Base-by-base conservation (phyloP, 2,888 invertebrate species). In the Cerastis leucographa region DNA sequence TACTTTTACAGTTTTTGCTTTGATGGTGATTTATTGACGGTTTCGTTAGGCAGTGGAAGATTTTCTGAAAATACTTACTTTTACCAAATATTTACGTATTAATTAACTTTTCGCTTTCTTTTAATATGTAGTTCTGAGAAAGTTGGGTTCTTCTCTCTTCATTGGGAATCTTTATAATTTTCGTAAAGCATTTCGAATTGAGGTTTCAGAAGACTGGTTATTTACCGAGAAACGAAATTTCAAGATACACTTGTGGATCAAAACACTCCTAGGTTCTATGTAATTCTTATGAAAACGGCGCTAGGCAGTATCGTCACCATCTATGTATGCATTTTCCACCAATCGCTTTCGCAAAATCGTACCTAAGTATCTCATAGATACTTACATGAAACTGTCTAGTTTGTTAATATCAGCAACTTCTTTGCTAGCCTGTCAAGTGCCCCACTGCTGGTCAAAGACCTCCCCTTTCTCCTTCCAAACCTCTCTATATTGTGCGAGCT, bases 1-100 rank as follows among this genome's bases (percentile, higher is more conserved):
- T 59, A 35, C 51, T 71, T 79, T 64, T 42, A 59, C 51, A 35
- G 51, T 46, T 62, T 67, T 56, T 61, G 64, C 19, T 66, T 83
- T 46, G n/a, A 64, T 46, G 0, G 49, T 9, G 35, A 78, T 78
- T 78, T 44, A 78, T 51, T 69, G 59, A 17, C 64, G 62, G 40
- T 62, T 71, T 74, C 35, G n/a, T 42, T 49, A 14, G 12, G 8
- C 29, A 17, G 35, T 35, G 6, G n/a, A 49, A 25, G n/a, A 11
- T 74, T 44, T 17, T 2, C 17, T 40, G 19, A 64, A 5, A 22
- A 17, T 25, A 42, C n/a, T 64, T 42, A 9, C 8, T 25, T 42
- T 64, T 14, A 42, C 7, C 7, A n/a, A 14, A 62, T 62, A 62
- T 40, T 42, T 42, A 14, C 14, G 40, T 42, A 14, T 62, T 62